Conservation (phyloP, 2,113 vertebrate genomes). For the Hippoglossus stenolepis region DNA sequence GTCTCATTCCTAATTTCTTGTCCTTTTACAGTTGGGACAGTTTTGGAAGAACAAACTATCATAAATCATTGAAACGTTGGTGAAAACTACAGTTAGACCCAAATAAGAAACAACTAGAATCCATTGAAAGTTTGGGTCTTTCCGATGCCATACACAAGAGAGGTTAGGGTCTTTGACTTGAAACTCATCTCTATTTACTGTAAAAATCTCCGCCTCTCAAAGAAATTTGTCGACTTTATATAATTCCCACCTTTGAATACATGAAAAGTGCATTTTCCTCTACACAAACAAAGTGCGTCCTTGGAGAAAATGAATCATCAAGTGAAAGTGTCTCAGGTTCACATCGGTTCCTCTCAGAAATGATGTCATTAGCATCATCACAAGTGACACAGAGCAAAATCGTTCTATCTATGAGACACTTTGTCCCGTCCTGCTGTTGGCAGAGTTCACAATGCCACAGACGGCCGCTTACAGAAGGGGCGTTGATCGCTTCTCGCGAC, state of each 20-base stretch:
- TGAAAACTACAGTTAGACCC: background rate
- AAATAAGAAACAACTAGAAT: background rate
- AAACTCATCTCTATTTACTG: background rate
- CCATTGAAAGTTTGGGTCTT: background rate
- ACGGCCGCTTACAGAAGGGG: conserved; percentile 69
- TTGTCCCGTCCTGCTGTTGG: conserved; percentile 66
- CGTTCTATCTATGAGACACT: conserved; percentile 55
- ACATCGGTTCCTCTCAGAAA: conserved; percentile 48
- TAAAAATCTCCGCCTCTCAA: background rate
- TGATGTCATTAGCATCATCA: conserved; percentile 53
- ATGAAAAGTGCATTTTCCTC: background rate
- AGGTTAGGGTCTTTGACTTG: background rate
- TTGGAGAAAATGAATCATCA: conserved; percentile 24
- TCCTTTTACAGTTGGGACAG: background rate
- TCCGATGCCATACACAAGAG: background rate
- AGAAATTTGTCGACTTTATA: background rate
- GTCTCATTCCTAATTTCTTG: too few relatives aligned
- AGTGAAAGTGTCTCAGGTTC: conserved; percentile 33
- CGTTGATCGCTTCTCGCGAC: conserved; percentile 68
- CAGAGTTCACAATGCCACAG: conserved; percentile 60
- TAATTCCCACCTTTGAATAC: conserved; percentile 11
- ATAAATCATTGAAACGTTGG: background rate
- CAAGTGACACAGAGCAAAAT: conserved; percentile 47
- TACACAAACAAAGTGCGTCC: background rate
- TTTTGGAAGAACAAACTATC: background rate